These are phyloP conservation scores for Nezara viridula DNA, from an alignment of 2,888 invertebrate genomes.

Conservation along the genomic window DNA sequence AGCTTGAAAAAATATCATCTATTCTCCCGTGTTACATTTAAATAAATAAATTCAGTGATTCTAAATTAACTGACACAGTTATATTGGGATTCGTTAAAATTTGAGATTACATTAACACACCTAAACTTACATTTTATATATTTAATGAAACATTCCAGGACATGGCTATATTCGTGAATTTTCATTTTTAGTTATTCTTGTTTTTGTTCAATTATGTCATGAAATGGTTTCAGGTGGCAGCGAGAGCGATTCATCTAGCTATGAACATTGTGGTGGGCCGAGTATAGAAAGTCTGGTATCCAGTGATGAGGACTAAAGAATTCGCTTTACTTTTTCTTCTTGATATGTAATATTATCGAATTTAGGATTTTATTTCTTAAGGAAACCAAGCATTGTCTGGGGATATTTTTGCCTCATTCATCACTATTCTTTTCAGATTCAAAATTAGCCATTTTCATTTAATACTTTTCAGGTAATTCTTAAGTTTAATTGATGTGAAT, in stretches of 20 bases:
- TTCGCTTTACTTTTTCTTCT: slow-evolving; percentile 26
- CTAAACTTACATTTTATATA: not conserved
- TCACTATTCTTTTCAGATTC: not conserved
- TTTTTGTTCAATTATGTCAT: slow-evolving; percentile 10
- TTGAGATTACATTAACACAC: not conserved
- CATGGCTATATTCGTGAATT: slow-evolving; percentile 20
- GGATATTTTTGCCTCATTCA: not conserved
- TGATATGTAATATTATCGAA: not conserved
- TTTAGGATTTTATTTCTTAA: not conserved
- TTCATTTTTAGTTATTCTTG: not conserved
- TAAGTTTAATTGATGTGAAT: slow-evolving; percentile 1
- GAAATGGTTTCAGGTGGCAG: slow-evolving; percentile 45
- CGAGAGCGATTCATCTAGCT: slow-evolving; percentile 15
- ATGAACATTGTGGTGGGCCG: not conserved
- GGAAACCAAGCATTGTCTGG: not conserved
- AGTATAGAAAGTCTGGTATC: slow-evolving; percentile 20
- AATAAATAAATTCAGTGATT: too few relatives aligned
- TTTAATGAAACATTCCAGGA: slow-evolving; percentile 38
- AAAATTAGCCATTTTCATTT: not conserved
- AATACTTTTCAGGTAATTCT: not conserved
- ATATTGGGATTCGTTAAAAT: not conserved
- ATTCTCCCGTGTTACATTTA: too few relatives aligned
- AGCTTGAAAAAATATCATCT: too few relatives aligned
- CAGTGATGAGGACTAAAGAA: slow-evolving; percentile 11
- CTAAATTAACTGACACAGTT: too few relatives aligned